Evolutionary conservation across 2,797 vertebrate genomes (phyloP).

Genomic region (Myripristis murdjan): DNA sequence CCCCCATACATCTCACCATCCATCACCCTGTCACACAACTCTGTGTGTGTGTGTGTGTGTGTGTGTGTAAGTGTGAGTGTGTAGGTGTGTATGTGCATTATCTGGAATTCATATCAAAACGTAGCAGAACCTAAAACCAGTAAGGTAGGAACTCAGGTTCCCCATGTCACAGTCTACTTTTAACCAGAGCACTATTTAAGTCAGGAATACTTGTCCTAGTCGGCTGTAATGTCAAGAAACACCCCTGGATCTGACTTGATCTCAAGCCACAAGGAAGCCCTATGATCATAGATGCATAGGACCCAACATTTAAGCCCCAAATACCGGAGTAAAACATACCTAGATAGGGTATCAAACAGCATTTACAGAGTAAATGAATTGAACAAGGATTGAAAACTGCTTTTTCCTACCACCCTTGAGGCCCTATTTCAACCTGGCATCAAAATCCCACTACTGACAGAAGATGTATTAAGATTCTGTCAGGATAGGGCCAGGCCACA

Average conservation of each 20-base stretch:
- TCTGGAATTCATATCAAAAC: neutral
- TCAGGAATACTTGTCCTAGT: too few relatives aligned
- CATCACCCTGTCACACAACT: slow-evolving; percentile 13
- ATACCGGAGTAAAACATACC: neutral
- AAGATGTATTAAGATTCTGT: slow-evolving; percentile 33
- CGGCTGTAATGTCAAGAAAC: too few relatives aligned
- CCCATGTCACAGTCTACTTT: too few relatives aligned
- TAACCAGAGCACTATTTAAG: too few relatives aligned
- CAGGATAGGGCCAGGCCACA: neutral
- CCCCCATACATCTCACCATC: slow-evolving; percentile 17
- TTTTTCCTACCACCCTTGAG: neutral
- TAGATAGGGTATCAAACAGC: neutral
- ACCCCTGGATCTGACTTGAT: neutral
- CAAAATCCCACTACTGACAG: neutral
- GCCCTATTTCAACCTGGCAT: slow-evolving; percentile 18
- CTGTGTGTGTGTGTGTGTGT: neutral
- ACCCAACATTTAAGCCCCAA: neutral
- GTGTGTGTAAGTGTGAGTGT: neutral
- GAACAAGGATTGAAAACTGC: slow-evolving; percentile 8
- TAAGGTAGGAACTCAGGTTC: too few relatives aligned
- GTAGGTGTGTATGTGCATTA: neutral
- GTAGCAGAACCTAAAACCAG: neutral
- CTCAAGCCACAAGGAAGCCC: slow-evolving; percentile 12
- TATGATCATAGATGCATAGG: neutral
- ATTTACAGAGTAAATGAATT: neutral